These are phyloP conservation scores for Camponotus floridanus DNA, from an alignment of 1,140 invertebrate genomes.

Conservation along the genomic window DNA sequence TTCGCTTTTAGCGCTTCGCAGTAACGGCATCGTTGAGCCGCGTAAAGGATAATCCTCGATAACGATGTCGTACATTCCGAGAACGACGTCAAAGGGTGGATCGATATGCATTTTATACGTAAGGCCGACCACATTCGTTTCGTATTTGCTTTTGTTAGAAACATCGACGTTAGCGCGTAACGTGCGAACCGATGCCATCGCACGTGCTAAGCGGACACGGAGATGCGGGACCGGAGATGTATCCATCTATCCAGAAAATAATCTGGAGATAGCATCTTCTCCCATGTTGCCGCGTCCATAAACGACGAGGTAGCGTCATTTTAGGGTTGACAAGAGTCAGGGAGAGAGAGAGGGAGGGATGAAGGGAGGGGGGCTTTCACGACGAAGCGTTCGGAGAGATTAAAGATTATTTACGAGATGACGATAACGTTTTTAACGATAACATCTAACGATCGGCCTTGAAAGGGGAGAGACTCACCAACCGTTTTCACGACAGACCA, in stretches of 20 bases:
- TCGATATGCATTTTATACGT: slow-evolving; percentile 43
- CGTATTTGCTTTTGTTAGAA: slow-evolving; percentile 72
- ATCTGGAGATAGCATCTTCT: slow-evolving; percentile 83
- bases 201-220: slow-evolving; percentile 69
- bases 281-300: slow-evolving; percentile 67
- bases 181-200: slow-evolving; percentile 68
- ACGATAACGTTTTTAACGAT: slow-evolving; percentile 83
- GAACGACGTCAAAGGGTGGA: slow-evolving; percentile 45
- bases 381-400: slow-evolving; percentile 74
- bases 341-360: neutral
- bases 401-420: slow-evolving; percentile 85
- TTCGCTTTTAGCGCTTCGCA: slow-evolving; percentile 51
- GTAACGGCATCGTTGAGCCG: slow-evolving; percentile 53
- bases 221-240: slow-evolving; percentile 62
- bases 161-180: slow-evolving; percentile 52
- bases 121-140: slow-evolving; percentile 67
- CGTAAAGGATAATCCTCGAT: slow-evolving; percentile 62
- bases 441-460: slow-evolving; percentile 82
- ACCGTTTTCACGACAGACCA: slow-evolving; percentile 83
- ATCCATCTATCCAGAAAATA: slow-evolving; percentile 85
- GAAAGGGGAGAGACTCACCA: slow-evolving; percentile 80
- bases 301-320: slow-evolving; percentile 69
- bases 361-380: neutral
- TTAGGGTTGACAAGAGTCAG: slow-evolving; percentile 61
- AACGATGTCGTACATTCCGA: slow-evolving; percentile 57